Evolutionary conservation across 2,888 invertebrate species (phyloP), one percentile per base, ranked within the genome.

Genomic region (Prosopocoilus inquinatus): DNA sequence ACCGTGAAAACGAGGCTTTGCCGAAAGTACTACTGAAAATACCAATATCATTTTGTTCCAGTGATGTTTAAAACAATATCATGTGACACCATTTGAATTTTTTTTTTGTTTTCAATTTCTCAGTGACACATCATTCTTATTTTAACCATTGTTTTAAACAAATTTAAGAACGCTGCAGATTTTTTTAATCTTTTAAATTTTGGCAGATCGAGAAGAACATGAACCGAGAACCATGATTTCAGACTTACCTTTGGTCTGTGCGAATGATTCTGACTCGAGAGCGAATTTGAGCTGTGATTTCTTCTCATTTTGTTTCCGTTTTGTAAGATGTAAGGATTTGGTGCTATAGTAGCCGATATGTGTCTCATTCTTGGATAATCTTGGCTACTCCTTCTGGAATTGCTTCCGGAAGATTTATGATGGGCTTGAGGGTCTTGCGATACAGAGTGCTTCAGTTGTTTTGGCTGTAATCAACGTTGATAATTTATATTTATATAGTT

Each of bases 341-440:
- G 57, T 33, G 52, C 52, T 16, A 51, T 44, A 39, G 45, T 53
- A 9, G 57, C 47, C 1, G 57, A 52, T 43, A 45, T 15, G 33
- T 57, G 57, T 16, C 57, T 39, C 20, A 53, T 52, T 12, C 52
- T 52, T n/a, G 48, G 33, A 20, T 32, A n/a, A 44, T 52, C 55
- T 13, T 34, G 33, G 33, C 45, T 51, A 33, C 36, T 47, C 15
- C 41, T 9, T 33, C 43, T 41, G 12, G 32, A 41, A 33, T 41
- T 39, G 16, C 41, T 41, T 2, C 15, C 50, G 8, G 41, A 44
- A 41, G 36, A 41, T 28, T 16, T 38, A 28, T 34, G 12, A 12
- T n/a, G 2, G 1, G 12, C 48, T 52, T 53, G 48, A 11, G 45
- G 43, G 20, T 57, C 57, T 35, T 57, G 48, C 8, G 52, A 57